Conservation (phyloP, 1,140 invertebrate genomes). For the Eufriesea mexicana region DNA sequence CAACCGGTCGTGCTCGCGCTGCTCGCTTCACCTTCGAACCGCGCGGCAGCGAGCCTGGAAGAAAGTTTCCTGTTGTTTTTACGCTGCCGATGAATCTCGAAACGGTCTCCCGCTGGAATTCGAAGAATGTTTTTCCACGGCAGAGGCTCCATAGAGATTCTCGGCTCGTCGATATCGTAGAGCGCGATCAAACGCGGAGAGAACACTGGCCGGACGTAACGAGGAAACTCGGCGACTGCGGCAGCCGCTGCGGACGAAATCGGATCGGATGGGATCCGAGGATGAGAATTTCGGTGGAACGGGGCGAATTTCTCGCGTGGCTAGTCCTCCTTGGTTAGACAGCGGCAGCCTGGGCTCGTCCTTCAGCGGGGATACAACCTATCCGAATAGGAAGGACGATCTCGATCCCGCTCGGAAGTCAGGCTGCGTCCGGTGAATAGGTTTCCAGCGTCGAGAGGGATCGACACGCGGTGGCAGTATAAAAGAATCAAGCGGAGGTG, state of each 20-base stretch:
- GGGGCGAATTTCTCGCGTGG: slow-evolving; percentile 8
- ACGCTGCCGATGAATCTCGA: background rate
- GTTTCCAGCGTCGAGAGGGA: slow-evolving; percentile 36
- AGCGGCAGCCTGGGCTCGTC: background rate
- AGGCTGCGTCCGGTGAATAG: slow-evolving; percentile 29
- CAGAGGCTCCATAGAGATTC: background rate
- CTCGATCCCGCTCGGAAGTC: slow-evolving; percentile 15
- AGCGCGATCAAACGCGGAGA: background rate
- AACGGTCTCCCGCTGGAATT: background rate
- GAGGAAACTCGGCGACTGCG: background rate
- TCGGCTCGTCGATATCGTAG: background rate
- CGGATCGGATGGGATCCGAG: background rate
- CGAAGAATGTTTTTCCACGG: slow-evolving; percentile 6
- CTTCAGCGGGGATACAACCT: background rate
- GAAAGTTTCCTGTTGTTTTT: slow-evolving; percentile 30
- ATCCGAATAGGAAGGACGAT: background rate
- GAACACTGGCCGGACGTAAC: background rate
- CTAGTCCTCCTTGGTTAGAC: background rate
- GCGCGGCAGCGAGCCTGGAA: background rate
- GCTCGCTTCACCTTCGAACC: slow-evolving; percentile 36
- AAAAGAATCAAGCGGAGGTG: slow-evolving; percentile 63
- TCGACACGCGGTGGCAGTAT: slow-evolving; percentile 52
- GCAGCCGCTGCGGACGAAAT: no score
- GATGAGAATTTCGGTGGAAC: background rate
- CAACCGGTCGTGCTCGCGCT: background rate